Percentiles rank a stretch among this genome's conserved stretches.
These are phyloP conservation scores for Bos javanicus DNA, from an alignment of 2,113 vertebrate species.

Conservation along the genomic window DNA sequence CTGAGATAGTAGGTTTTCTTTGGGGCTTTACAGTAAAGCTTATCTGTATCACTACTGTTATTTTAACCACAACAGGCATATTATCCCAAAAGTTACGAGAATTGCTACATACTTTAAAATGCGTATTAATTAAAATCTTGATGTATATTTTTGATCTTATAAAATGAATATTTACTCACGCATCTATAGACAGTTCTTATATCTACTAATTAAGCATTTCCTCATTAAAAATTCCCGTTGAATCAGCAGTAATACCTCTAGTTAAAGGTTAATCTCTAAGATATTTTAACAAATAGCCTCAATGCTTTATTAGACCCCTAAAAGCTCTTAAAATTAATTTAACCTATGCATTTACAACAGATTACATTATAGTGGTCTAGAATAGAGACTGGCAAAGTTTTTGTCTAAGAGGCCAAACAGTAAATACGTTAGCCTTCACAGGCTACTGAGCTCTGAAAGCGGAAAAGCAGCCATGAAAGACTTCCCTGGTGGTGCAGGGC, in stretches of 20 bases:
- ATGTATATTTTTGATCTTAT: background rate
- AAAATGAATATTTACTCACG: background rate
- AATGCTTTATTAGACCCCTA: background rate
- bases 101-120: background rate
- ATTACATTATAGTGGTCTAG: background rate
- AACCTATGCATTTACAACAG: background rate
- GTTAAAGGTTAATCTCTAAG: background rate
- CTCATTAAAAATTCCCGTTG: background rate
- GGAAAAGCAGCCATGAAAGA: background rate
- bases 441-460: background rate
- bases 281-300: background rate
- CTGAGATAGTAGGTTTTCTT: background rate
- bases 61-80: background rate
- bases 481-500: background rate
- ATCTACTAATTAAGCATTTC: background rate
- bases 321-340: background rate
- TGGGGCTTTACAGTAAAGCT: background rate
- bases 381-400: background rate
- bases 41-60: background rate
- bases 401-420: background rate
- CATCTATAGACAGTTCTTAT: background rate
- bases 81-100: background rate
- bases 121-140: background rate
- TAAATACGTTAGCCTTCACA: background rate
- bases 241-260: background rate